Evolutionary conservation across 2,888 invertebrate genomes (phyloP), one percentile per base, ranked within the genome.

Genomic region (Punctoribates punctum): DNA sequence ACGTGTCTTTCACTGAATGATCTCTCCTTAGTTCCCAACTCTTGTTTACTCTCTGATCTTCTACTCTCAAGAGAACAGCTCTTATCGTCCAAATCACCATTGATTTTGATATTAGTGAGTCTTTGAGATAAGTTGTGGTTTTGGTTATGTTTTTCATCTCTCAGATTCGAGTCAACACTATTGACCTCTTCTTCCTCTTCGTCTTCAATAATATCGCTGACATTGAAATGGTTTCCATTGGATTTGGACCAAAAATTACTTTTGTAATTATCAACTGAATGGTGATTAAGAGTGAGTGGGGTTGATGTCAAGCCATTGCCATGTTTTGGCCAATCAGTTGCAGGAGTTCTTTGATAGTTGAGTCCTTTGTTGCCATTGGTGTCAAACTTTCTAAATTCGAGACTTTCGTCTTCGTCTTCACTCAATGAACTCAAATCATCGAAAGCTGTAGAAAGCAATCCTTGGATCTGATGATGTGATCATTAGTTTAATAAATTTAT

Each of bases 131-230:
- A 20, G 51, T 51, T 17, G 51, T 20, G 38, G 4, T 34, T 38
- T 1, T 34, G 8, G 25, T 34, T 11, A 38, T n/a, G n/a, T 3
- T 88, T 78, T 91, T 88, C 77, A 62, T 88, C 88, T n/a, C 88
- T 89, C 38, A 88, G 85, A 8, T 82, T 82, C 1, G 1, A 42
- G 8, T 82, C 82, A 27, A 82, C 83, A 42, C 81, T 82, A 60
- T 82, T 84, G 57, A 82, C 82, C 29, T 81, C 81, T 74, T 82
- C 81, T 54, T 82, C 81, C 27, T 79, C 81, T n/a, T 81, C 78
- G 42, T 77, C 79, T 23, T 77, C 77, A 27, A 73, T 77, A 23
- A 79, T 79, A 20, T 74, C 78, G 54, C 77, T 79, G 9, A 73
- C 77, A 17, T 79, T 80, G 6, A 81, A 81, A 82, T 15, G 51